Evolutionary conservation across 2,113 vertebrate genomes (phyloP).

Genomic region (Lontra canadensis): DNA sequence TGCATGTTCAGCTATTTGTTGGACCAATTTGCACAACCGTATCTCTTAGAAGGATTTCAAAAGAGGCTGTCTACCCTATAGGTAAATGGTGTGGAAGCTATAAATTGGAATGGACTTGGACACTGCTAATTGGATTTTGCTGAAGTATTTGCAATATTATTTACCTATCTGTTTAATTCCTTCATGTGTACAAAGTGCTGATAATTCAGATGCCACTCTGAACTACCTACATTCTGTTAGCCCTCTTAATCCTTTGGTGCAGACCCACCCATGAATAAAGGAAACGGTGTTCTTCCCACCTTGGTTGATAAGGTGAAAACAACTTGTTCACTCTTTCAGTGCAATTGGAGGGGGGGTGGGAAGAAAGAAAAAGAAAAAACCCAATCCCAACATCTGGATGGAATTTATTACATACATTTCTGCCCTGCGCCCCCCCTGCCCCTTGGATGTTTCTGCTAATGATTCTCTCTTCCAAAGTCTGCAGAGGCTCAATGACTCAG

Average conservation of each 20-base stretch:
- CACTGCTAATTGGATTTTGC: neutral
- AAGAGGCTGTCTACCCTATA: neutral
- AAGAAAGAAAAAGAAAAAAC: neutral
- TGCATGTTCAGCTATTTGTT: neutral
- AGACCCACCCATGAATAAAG: neutral
- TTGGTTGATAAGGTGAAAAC: conserved; percentile 59
- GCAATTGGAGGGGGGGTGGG: neutral
- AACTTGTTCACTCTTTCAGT: conserved; percentile 42
- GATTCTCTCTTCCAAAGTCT: conserved; percentile 25
- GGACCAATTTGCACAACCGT: neutral
- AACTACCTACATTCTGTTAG: neutral
- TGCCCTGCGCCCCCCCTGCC: neutral
- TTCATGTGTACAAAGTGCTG: neutral
- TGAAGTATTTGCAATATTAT: neutral
- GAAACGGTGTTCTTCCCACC: neutral
- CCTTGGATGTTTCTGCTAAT: conserved; percentile 6
- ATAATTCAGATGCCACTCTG: neutral
- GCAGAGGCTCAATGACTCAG: conserved; percentile 37
- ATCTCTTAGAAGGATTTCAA: conserved; percentile 33
- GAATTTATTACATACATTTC: conserved; percentile 63
- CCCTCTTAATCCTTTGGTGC: neutral
- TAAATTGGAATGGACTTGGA: neutral
- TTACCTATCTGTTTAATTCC: neutral
- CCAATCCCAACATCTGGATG: conserved; percentile 52
- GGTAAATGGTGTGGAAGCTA: neutral